Evolutionary conservation across 2,113 vertebrate genomes (phyloP).

Genomic region (Pterophyllum scalare): DNA sequence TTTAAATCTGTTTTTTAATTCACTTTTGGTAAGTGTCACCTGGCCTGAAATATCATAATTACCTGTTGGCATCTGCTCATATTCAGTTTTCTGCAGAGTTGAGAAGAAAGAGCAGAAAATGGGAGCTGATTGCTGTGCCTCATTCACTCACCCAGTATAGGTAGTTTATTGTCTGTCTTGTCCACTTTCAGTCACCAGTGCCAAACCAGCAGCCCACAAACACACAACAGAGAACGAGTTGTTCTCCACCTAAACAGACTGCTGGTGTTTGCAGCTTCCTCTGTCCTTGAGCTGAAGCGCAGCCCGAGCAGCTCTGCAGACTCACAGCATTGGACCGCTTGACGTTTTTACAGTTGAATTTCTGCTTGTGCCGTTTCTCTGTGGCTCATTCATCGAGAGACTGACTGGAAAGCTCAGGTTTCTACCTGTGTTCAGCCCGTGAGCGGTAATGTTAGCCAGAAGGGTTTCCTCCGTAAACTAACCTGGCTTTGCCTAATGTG

Average conservation of each 20-base stretch:
- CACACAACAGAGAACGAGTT: slow-evolving; percentile 65
- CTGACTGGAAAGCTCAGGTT: background rate
- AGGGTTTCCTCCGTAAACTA: background rate
- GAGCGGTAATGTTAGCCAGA: background rate
- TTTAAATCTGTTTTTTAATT: background rate
- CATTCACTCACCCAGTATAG: slow-evolving; percentile 35
- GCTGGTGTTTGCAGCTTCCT: slow-evolving; percentile 39
- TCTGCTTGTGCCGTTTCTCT: background rate
- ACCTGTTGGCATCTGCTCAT: background rate
- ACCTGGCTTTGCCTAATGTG: background rate
- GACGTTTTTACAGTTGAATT: background rate
- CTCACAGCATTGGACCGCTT: background rate
- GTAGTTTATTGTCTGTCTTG: slow-evolving; percentile 53
- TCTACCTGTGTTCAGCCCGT: background rate
- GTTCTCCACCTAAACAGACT: slow-evolving; percentile 45
- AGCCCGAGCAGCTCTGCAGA: background rate
- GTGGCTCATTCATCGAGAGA: background rate
- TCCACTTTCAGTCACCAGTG: slow-evolving; percentile 49
- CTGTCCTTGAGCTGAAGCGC: slow-evolving; percentile 3
- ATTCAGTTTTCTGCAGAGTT: background rate
- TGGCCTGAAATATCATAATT: background rate
- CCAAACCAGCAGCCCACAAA: slow-evolving; percentile 56
- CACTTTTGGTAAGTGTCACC: background rate
- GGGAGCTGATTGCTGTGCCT: slow-evolving; percentile 34
- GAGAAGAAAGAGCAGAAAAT: background rate